Evolutionary conservation across 2,888 invertebrate species (phyloP).

Genomic region (Reticulitermes lucifugus): DNA sequence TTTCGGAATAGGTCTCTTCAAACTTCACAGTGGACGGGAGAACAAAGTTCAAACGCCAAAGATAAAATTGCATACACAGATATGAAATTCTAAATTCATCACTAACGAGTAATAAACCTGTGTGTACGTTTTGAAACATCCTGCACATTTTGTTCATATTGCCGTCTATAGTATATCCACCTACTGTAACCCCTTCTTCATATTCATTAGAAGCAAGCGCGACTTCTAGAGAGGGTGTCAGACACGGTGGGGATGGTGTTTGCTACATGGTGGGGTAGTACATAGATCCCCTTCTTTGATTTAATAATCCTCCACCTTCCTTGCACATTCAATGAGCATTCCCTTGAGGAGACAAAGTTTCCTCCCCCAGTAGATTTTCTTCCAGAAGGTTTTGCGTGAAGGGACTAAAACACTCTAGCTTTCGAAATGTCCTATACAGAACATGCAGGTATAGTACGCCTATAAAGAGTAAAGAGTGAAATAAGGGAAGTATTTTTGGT

Average conservation of each 20-base stretch:
- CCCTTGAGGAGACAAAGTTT: neutral
- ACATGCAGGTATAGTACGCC: too few relatives aligned
- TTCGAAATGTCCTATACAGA: neutral
- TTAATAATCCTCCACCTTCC: slow-evolving; percentile 16
- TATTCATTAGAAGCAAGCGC: neutral
- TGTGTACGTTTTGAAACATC: neutral
- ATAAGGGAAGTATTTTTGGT: neutral
- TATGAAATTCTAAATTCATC: slow-evolving; percentile 4
- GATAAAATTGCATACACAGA: neutral
- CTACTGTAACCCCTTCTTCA: slow-evolving; percentile 13
- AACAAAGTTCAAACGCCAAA: neutral
- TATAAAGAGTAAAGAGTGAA: neutral
- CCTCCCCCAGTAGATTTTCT: neutral
- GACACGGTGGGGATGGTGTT: neutral
- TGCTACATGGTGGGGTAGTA: neutral
- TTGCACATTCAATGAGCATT: slow-evolving; percentile 22
- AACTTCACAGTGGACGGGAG: neutral
- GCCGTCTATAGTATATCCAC: too few relatives aligned
- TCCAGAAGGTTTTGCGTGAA: neutral
- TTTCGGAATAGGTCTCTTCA: neutral
- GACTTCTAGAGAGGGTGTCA: slow-evolving; percentile 5
- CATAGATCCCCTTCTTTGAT: neutral
- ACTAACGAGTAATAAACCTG: neutral
- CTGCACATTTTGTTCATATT: neutral
- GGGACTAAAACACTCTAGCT: neutral